Evolutionary conservation across 2,113 vertebrate genomes (phyloP), one percentile per base, ranked within the genome.

Genomic region (Neolamprologus sp.): DNA sequence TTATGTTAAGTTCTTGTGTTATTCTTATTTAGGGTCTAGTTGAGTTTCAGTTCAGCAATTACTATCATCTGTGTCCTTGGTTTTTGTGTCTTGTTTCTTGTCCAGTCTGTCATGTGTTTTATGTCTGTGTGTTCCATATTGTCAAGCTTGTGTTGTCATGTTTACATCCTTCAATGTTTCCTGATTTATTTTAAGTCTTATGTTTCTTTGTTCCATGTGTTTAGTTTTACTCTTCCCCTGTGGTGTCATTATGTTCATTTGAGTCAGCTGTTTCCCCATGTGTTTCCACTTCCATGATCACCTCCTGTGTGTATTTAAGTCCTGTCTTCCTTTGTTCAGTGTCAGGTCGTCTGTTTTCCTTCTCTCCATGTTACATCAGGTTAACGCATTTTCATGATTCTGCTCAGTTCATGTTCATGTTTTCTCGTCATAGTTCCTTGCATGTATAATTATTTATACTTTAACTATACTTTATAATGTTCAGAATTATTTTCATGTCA

Each of bases 321-420:
- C 26, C 14, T 17, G 8, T 31, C 57, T 60, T 60, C 57, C 57
- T 60, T 60, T 31, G 57, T 60, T 60, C 26, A 31, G 57, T 31
- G 57, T 31, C 57, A 17, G 26, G 57, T 60, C 0, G 0, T 60
- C 8, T 60, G 28, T 33, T 33, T 19, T 2, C 58, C 9, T 11
- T 35, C 58, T 19, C 16, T 35, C 58, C 58, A 19, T 19, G 16
- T 0, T 16, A 63, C 58, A 35, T 35, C 16, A 33, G 58, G 58
- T 35, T 63, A 35, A 63, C 2, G 0, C 9, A 63, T 19, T 63
- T 63, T 63, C 16, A 63, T 35, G 9, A 19, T 63, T 63, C 58
- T 63, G 28, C 9, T 33, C 16, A 33, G 58, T 63, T 63, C 58
- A 33, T 60, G 26, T 60, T 60, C 26, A 58, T 33, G 28, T 0